Base-by-base conservation (phyloP, 2,888 invertebrate genomes). In the Callyntrura sp. region DNA sequence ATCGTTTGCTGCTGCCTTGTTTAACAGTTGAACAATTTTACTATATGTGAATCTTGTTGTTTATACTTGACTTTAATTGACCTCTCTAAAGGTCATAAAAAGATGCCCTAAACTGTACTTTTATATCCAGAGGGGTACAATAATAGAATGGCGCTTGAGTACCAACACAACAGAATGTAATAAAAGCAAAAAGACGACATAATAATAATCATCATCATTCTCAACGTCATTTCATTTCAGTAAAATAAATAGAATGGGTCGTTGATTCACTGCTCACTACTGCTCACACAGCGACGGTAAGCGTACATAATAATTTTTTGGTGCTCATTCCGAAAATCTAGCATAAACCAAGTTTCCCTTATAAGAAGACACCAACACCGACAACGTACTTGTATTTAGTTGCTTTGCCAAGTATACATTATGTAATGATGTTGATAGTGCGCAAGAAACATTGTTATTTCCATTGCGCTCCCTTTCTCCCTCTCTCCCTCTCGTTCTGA, bases 1-100 rank as follows among this genome's bases (percentile, higher is more conserved):
- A 51, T 51, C n/a, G n/a, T 8, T 12, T 11, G 2, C 9, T 8
- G 2, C 9, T n/a, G 12, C 51, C 12, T 51, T n/a, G 9, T 51
- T n/a, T 51, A 12, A 12, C 23, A 3, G 48, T 12, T 48, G 48
- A 73, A 45, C 73, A 48, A 20, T 20, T 48, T 73, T 45, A 73
- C 48, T 35, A 35, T 35, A 35, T 35, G 23, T 73, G 48, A 45
- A 23, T 73, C 73, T 28, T 76, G 5, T 28, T 78, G 28, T 81
- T 62, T 81, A 81, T 62, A 62, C 23, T 81, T 62, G 5, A 45
- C 68, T 81, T 81, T 87, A 70, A 87, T 81, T 81, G 79, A 87
- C 79, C 87, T 62, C 81, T 87, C 87, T 70, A 45, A 87, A 87
- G 79, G 81, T 23, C 87, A 48, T 70, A 81, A 70, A 87, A 65